These are phyloP conservation scores for Notarius lentiginosus DNA, from an alignment of 2,113 vertebrate species.

Conservation along the genomic window DNA sequence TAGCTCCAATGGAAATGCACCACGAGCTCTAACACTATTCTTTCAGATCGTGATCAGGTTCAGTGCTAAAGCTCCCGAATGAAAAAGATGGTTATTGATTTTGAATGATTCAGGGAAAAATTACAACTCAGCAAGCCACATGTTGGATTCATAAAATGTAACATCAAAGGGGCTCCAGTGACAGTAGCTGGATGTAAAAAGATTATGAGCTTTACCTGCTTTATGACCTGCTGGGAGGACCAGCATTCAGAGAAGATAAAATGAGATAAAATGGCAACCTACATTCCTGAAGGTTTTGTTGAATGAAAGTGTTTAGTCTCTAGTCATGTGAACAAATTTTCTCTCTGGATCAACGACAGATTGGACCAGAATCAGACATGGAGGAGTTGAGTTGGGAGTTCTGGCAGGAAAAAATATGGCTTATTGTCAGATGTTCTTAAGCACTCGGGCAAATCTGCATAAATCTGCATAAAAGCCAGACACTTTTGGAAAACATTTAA, in stretches of 20 bases:
- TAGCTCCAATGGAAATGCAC: neutral
- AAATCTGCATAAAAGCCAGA: conserved; percentile 13
- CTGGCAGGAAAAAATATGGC: conserved; percentile 11
- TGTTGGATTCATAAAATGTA: conserved; percentile 1
- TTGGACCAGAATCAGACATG: conserved; percentile 6
- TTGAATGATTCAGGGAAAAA: neutral
- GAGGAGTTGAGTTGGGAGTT: neutral
- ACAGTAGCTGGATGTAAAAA: conserved; percentile 26
- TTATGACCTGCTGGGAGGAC: conserved; percentile 24
- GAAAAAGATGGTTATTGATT: neutral
- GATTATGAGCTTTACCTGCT: conserved; percentile 35
- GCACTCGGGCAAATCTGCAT: neutral
- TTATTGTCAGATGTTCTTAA: neutral
- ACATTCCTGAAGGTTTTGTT: conserved; percentile 22
- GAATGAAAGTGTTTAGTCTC: neutral
- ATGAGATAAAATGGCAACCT: conserved; percentile 22
- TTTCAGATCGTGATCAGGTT: neutral
- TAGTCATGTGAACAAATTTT: neutral
- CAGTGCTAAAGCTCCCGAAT: neutral
- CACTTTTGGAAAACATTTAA: neutral
- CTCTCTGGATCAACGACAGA: neutral
- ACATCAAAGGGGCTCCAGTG: conserved; percentile 12
- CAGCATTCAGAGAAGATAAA: conserved; percentile 24
- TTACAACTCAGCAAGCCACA: neutral
- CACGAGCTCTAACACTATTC: neutral